These are phyloP conservation scores for Silurus meridionalis DNA, from an alignment of 2,113 vertebrate species.

Conservation along the genomic window DNA sequence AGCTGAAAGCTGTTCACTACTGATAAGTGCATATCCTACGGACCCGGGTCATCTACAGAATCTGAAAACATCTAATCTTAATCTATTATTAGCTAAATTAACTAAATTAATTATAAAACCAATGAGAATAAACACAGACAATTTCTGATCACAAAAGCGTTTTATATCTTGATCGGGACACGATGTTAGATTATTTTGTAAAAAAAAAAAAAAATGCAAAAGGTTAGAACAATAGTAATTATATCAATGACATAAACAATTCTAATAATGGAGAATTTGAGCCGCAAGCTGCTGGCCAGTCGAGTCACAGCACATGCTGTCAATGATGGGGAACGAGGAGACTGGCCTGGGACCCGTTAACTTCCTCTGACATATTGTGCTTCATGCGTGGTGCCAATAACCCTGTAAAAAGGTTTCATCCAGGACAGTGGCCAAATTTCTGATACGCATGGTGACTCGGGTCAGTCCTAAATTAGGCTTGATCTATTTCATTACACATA, in stretches of 20 bases:
- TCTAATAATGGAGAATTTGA: not conserved
- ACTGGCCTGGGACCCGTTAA: constrained; percentile 48
- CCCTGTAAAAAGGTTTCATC: constrained; percentile 50
- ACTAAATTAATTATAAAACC: not conserved
- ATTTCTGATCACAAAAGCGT: not conserved
- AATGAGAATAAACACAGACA: not conserved
- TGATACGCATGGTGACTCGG: constrained; percentile 43
- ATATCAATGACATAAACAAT: not conserved
- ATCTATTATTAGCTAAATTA: not conserved
- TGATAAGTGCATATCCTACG: not conserved
- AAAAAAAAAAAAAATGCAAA: not conserved
- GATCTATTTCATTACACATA: constrained; percentile 53
- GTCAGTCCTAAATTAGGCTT: constrained; percentile 46
- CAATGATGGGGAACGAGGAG: constrained; percentile 53
- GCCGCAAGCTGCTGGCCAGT: constrained; percentile 41
- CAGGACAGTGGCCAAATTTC: constrained; percentile 55
- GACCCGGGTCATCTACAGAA: not conserved
- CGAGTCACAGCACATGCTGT: constrained; percentile 31
- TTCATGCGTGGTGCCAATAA: constrained; percentile 46
- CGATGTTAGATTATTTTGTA: no score
- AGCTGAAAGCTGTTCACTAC: not conserved
- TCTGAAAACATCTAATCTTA: not conserved
- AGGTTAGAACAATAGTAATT: not conserved
- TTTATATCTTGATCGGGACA: not conserved
- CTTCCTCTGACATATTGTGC: constrained; percentile 57